Percentiles rank a stretch among this genome's conserved stretches.
Evolutionary conservation across 2,797 vertebrate genomes (phyloP).

Genomic region (Buceros bicornis): DNA sequence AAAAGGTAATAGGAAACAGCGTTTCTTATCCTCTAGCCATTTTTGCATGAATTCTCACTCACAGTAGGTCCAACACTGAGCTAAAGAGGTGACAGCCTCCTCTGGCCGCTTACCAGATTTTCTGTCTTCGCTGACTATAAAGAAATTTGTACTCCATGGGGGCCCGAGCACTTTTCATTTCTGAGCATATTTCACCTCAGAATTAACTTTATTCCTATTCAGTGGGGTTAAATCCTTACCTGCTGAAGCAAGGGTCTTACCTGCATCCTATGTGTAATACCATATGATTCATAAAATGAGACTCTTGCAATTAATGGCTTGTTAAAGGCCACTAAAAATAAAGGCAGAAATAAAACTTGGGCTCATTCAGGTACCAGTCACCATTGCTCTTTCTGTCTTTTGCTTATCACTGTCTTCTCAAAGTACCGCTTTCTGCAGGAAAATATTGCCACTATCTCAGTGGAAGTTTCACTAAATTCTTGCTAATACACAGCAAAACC

Average conservation of each 20-base stretch:
- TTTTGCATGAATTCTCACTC: conserved; percentile 5
- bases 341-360: neutral
- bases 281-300: neutral
- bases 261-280: neutral
- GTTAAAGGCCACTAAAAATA: neutral
- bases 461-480: neutral
- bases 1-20: neutral
- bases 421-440: neutral
- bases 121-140: neutral
- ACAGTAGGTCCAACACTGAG: neutral
- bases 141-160: neutral
- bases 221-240: neutral
- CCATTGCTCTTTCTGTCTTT: neutral
- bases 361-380: neutral
- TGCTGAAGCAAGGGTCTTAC: neutral
- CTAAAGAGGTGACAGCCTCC: neutral
- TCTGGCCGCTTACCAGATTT: neutral
- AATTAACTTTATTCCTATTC: neutral
- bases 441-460: neutral
- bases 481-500: neutral
- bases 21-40: neutral
- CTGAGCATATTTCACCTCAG: neutral
- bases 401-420: neutral
- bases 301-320: neutral
- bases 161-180: neutral